Base-by-base conservation (phyloP, 2,888 invertebrate species). In the Zygaena filipendulae region DNA sequence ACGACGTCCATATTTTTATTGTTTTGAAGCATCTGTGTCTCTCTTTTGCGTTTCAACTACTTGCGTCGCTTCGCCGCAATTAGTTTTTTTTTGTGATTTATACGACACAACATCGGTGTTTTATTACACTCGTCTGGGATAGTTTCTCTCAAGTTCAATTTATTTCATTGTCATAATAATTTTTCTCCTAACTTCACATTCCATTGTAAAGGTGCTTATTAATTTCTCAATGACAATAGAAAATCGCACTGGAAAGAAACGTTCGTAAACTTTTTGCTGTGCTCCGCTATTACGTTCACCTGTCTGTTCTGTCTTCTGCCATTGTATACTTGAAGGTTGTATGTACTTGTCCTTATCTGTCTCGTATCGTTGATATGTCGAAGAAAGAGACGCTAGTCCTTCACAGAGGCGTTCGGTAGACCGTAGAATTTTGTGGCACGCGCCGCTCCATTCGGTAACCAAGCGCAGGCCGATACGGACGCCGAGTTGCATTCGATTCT, bases 391-490 rank as follows among this genome's bases (percentile, higher is more conserved):
- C 55, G 42, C 51, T 55, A 55, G 37, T 44, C 42, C 29, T 29
- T 21, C 25, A 28, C 43, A 46, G 49, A 49, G 48, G 49, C n/a
- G n/a, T n/a, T 52, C 50, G 49, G 55, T 47, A 50, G 46, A 45
- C 50, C 48, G 55, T 47, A 50, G 46, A 45, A 62, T 55, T 71
- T 64, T 71, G 68, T 67, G 72, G 72, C 75, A 75, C 75, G 77
- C 74, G 77, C 66, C 63, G 54, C 56, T 59, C 60, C 72, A 79
- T 75, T 77, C 77, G 67, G 72, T 67, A 62, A 62, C 47, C 55
- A 68, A 70, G 56, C 68, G 63, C 43, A 48, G 52, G 35, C 43
- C 51, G 41, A 53, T 41, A 50, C 43, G 51, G 72, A 63, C 70
- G 79, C 59, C 21, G 45, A 38, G 49, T 32, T 33, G 41, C 39